Percentiles rank a stretch among this genome's conserved stretches.
These are phyloP conservation scores for Lysandra bellargus DNA, from an alignment of 2,888 invertebrate genomes.

Conservation along the genomic window DNA sequence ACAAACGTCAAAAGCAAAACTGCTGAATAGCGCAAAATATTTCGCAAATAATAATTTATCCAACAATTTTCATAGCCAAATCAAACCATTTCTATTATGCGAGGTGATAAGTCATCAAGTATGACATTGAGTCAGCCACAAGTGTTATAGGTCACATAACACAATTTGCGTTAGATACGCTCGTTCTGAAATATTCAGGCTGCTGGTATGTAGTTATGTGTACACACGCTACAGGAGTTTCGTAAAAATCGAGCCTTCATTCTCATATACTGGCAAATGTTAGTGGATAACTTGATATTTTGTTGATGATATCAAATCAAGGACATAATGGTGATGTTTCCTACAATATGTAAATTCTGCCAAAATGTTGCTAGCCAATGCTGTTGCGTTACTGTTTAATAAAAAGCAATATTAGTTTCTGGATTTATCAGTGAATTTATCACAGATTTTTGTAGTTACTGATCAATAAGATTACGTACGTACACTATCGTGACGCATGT, in stretches of 20 bases:
- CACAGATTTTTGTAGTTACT: no score
- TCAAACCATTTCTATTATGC: conserved; percentile 25
- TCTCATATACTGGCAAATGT: no score
- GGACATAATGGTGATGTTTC: neutral
- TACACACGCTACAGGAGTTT: conserved; percentile 35
- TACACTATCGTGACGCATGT: no score
- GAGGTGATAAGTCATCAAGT: conserved; percentile 41
- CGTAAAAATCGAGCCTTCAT: conserved; percentile 10
- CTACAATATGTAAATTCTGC: neutral
- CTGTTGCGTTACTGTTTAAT: no score
- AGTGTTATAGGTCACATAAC: conserved; percentile 43
- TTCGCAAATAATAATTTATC: neutral
- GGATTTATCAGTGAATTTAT: no score
- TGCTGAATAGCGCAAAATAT: neutral
- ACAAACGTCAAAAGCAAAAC: neutral
- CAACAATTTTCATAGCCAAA: conserved; percentile 16
- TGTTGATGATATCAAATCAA: neutral
- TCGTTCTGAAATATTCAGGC: conserved; percentile 46
- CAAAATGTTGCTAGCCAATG: neutral
- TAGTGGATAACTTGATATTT: neutral
- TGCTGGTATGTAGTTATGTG: conserved; percentile 41
- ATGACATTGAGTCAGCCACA: conserved; percentile 37
- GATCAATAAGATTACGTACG: no score
- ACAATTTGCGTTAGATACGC: conserved; percentile 47
- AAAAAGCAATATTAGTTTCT: no score